phyloP scores from a whole-genome alignment of 2,797 vertebrate species.

The Falco concolor region DNA sequence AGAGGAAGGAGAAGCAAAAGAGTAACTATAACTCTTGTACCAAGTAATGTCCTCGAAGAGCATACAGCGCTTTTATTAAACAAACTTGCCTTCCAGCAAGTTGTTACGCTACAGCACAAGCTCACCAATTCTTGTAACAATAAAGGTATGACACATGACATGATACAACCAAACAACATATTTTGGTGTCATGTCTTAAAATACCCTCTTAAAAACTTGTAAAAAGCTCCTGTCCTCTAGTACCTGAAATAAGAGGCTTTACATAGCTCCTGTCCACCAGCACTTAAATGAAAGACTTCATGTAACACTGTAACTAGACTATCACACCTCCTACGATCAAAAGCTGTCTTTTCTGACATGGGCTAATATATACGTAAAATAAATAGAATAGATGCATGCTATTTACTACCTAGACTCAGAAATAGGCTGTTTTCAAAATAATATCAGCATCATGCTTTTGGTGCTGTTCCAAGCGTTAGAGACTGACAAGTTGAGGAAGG shows the following conservation, averaged over 20 bases:
- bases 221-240: not conserved
- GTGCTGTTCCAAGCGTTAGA: not conserved
- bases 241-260: not conserved
- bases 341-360: not conserved
- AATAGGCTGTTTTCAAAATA: not conserved
- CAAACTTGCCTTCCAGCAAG: not conserved
- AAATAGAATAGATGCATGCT: not conserved
- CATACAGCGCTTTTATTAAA: not conserved
- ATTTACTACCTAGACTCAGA: not conserved
- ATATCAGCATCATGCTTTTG: not conserved
- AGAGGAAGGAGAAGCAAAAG: not conserved
- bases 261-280: not conserved
- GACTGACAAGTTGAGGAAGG: not conserved
- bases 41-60: not conserved
- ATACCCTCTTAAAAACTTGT: not conserved
- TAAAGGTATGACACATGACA: not conserved
- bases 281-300: not conserved
- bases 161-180: not conserved
- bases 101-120: not conserved
- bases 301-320: not conserved
- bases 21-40: not conserved
- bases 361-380: not conserved
- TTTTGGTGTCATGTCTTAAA: not conserved
- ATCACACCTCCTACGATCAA: not conserved
- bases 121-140: not conserved